phyloP scores from a whole-genome alignment of 2,797 vertebrate genomes.

The Calcarius lapponicus region DNA sequence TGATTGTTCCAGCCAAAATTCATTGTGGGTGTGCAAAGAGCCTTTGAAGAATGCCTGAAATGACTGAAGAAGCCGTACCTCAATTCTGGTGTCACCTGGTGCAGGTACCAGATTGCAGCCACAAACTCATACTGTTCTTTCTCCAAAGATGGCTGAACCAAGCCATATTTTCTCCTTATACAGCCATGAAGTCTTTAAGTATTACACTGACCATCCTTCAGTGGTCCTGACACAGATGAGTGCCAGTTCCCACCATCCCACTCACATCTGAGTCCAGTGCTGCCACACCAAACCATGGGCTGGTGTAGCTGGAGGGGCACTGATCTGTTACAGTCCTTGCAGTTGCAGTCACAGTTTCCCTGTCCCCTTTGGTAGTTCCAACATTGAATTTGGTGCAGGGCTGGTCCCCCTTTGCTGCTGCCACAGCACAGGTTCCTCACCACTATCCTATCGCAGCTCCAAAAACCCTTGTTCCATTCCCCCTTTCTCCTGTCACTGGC shows the following conservation, averaged over 20 bases:
- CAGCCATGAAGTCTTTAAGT: neutral
- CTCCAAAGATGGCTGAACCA: neutral
- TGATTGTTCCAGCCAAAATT: neutral
- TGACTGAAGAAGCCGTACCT: neutral
- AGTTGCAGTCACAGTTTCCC: neutral
- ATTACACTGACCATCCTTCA: neutral
- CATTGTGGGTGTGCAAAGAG: neutral
- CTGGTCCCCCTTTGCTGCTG: neutral
- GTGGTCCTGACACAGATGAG: neutral
- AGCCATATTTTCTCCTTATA: neutral
- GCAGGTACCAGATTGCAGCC: neutral
- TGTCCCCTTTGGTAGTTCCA: neutral
- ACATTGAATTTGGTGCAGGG: neutral
- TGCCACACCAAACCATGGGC: neutral
- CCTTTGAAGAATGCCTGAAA: neutral
- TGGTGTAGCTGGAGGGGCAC: neutral
- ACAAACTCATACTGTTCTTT: neutral
- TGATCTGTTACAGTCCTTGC: neutral
- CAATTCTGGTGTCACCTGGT: neutral
- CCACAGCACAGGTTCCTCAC: neutral
- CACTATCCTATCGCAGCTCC: neutral
- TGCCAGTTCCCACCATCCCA: neutral
- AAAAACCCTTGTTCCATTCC: neutral
- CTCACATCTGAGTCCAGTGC: neutral
- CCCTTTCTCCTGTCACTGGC: neutral